Evolutionary conservation across 2,888 invertebrate species (phyloP), one percentile per base, ranked within the genome.

Genomic region (Choristoneura rosaceana): DNA sequence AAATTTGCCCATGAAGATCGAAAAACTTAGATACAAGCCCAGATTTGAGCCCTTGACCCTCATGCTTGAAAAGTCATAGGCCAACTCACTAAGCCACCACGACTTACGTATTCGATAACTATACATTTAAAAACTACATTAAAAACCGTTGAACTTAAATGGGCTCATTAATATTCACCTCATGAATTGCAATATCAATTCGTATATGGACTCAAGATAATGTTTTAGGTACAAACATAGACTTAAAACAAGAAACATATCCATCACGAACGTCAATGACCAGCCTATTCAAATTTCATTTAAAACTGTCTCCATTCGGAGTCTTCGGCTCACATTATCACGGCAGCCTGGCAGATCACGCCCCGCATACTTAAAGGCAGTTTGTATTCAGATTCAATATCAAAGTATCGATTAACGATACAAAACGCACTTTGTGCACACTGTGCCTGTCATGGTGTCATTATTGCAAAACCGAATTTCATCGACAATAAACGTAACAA

Each of bases 381-480:
- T 87, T 85, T 86, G 84, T 87, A 88, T 88, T 85, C 86, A 80
- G 79, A 81, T 78, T 75, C 82, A 80, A 83, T 84, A 80, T 80
- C 79, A 78, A 76, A 79, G 78, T 85, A 89, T 88, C 87, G 90
- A 89, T 89, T 88, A 88, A 87, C 86, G 82, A 86, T 86, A 87
- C 84, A 84, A 85, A 88, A 86, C 85, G 86, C 86, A 87, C 82
- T 85, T 83, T 82, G 85, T 86, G 83, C 84, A 85, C 82, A 83
- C 81, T 81, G 81, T 82, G 81, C 81, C 84, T 87, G 88, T 88
- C 90, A 87, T 82, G 81, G 85, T 84, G 87, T 89, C 90, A 90
- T 89, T 91, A 90, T 85, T 86, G 87, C 88, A 87, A 87, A 87
- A 84, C 85, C 83, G 77, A 82, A 83, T 83, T 86, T 82, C 82